Percentiles rank a stretch among this genome's conserved stretches.
These are phyloP conservation scores for Apamea anceps DNA, from an alignment of 2,888 invertebrate species.

Conservation along the genomic window DNA sequence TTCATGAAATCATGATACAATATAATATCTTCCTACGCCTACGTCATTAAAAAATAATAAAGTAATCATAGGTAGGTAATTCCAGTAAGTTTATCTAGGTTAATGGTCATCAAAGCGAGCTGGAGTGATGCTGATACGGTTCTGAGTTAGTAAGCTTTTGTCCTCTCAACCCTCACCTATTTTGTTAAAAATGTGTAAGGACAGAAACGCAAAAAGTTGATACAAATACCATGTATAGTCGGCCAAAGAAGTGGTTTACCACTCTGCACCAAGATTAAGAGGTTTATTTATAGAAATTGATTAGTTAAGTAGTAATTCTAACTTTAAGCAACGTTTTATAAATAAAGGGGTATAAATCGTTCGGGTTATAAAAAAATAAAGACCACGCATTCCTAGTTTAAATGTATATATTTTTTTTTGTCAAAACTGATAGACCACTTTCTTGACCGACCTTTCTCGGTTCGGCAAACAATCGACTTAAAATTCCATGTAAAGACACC, in stretches of 20 bases:
- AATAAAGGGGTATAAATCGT: background rate
- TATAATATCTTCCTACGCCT: background rate
- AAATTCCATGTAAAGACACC: background rate
- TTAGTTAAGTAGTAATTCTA: background rate
- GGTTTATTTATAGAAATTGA: background rate
- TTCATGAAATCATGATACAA: background rate
- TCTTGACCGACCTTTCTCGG: background rate
- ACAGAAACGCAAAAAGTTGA: background rate
- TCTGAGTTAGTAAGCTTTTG: background rate
- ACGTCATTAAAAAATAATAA: background rate
- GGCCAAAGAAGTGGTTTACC: slow-evolving; percentile 11
- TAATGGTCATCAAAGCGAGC: background rate
- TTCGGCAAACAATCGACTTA: background rate
- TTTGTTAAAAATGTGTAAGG: background rate
- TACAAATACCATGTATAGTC: background rate
- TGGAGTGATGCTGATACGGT: background rate
- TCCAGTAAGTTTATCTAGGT: slow-evolving; percentile 6
- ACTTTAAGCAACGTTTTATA: background rate
- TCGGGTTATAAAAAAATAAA: background rate
- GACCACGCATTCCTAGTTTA: background rate
- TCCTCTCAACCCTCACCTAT: background rate
- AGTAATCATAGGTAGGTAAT: background rate
- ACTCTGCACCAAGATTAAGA: background rate
- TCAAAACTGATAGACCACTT: slow-evolving; percentile 3
- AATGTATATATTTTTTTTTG: background rate